Evolutionary conservation across 2,797 vertebrate genomes (phyloP).

Genomic region (Manis pentadactyla): DNA sequence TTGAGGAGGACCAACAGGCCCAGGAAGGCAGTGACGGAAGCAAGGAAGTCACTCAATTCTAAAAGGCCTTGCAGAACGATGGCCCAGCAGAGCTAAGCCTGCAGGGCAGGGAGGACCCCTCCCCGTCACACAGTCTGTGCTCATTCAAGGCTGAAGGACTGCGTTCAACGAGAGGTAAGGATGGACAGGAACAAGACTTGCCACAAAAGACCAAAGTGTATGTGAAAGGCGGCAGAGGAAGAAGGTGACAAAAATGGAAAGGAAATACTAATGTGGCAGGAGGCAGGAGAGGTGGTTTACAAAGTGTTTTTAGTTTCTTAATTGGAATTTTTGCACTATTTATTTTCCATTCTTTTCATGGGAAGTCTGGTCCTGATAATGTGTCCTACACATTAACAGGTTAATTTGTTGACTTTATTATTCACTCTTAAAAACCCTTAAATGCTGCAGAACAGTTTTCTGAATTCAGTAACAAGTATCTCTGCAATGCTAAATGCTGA

Average conservation of each 20-base stretch:
- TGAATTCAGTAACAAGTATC: background rate
- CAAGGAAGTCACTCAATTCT: background rate
- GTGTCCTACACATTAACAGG: background rate
- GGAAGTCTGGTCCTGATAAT: background rate
- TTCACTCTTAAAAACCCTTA: background rate
- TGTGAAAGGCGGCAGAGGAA: background rate
- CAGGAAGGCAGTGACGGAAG: fast-evolving
- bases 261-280: background rate
- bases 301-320: background rate
- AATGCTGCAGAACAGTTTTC: background rate
- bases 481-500: background rate
- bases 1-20: background rate
- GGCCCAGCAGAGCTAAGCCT: background rate
- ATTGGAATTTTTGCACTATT: background rate
- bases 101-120: background rate
- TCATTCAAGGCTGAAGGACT: background rate
- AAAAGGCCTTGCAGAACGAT: too few relatives aligned
- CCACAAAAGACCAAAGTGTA: background rate
- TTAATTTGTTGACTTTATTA: background rate
- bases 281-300: background rate
- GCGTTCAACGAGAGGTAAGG: background rate
- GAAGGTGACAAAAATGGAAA: background rate
- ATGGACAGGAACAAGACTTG: background rate
- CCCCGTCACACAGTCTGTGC: background rate
- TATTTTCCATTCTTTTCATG: background rate